Base-by-base conservation (phyloP, 1,140 invertebrate genomes). In the Neelides sp. region DNA sequence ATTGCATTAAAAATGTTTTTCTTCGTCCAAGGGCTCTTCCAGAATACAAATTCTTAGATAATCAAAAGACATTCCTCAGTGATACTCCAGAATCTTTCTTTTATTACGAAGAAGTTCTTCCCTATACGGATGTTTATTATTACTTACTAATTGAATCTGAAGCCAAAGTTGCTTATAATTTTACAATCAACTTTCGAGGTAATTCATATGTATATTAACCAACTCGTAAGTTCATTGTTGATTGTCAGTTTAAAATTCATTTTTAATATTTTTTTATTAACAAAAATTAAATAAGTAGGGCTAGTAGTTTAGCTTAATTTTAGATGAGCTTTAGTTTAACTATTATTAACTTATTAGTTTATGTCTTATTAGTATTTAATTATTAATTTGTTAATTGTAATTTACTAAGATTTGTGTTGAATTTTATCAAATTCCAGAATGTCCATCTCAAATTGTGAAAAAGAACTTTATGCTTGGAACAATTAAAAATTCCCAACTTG, bases 71-170 rank as follows among this genome's bases (percentile, higher is more conserved):
- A 53, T 68, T 67, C 60, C 50, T 72, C 3, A 64, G 64, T n/a
- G 62, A 59, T 32, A 61, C 63, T 20, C 61, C 56, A 56, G 65
- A 59, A 35, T 67, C 70, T 35, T 64, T 61, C 4, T 72, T 71
- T 51, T 23, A 8, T 7, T 46, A 54, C n/a, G 61, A 45, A 17
- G 69, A 71, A 64, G 55, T 55, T n/a, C 62, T 69, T n/a, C 74
- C 74, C 13, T 70, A 62, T 50, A 68, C 71, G 54, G 70, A 75
- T 56, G 66, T 66, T 40, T 74, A 74, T 64, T 75, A 75, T 59
- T 75, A 75, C 64, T 59, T 75, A 35, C 59, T 74, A 53, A 63
- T 75, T 26, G 63, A 71, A 27, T 68, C 73, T 3, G 65, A 65
- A 50, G 70, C 66, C 46, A 61, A 67, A 23, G 68, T 72, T 41